Percentiles rank a stretch among this genome's conserved stretches.
Evolutionary conservation across 2,113 vertebrate species (phyloP).

Genomic region (zebrafish (Danio rerio)): DNA sequence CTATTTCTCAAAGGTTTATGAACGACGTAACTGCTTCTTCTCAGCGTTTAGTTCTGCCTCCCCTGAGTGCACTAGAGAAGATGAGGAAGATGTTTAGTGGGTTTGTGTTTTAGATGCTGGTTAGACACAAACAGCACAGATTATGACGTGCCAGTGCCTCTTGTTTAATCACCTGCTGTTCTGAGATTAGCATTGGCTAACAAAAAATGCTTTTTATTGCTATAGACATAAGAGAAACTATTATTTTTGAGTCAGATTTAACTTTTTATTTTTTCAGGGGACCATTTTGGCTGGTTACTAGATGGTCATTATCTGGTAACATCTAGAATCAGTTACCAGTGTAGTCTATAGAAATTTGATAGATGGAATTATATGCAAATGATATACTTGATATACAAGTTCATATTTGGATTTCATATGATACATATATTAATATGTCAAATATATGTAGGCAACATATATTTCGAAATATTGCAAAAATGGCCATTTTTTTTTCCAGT

Average conservation of each 20-base stretch:
- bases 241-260: neutral
- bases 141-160: slow-evolving; percentile 16
- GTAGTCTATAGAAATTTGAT: too few relatives aligned
- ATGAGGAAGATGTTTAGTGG: neutral
- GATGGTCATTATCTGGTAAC: too few relatives aligned
- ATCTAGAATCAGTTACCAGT: too few relatives aligned
- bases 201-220: slow-evolving; percentile 5
- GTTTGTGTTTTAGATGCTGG: slow-evolving; percentile 8
- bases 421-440: too few relatives aligned
- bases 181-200: neutral
- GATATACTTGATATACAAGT: too few relatives aligned
- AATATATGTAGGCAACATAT: too few relatives aligned
- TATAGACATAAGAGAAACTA: neutral
- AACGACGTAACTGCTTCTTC: neutral
- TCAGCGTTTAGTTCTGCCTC: neutral
- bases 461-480: too few relatives aligned
- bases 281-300: too few relatives aligned
- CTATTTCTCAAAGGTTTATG: neutral
- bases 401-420: too few relatives aligned
- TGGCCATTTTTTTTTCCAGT: too few relatives aligned
- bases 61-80: neutral
- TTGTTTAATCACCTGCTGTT: neutral
- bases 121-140: neutral
- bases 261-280: neutral
- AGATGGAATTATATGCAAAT: too few relatives aligned